phyloP scores from a whole-genome alignment of 2,113 vertebrate genomes.

The Pogonocichla stellata region DNA sequence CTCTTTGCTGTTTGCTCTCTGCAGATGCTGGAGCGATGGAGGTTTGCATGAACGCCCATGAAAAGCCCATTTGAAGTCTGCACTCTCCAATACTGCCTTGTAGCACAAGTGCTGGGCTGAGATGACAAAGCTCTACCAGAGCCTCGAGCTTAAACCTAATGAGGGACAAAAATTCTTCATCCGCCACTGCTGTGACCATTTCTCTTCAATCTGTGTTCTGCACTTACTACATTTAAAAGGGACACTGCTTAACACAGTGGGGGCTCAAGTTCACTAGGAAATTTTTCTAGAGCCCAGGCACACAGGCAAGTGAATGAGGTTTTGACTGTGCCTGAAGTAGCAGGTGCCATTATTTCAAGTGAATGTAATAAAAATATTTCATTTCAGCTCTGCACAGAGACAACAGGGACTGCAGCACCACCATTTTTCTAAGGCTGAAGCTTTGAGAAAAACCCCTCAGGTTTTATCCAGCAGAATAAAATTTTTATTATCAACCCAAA shows the following conservation, averaged over 20 bases:
- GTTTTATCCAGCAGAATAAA: not conserved
- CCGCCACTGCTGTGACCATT: conserved; percentile 39
- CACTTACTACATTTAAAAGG: conserved; percentile 36
- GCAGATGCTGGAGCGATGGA: not conserved
- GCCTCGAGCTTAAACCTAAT: conserved; percentile 47
- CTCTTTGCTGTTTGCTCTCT: not conserved
- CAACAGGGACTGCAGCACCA: not conserved
- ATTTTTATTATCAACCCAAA: not conserved
- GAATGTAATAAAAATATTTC: conserved; percentile 12
- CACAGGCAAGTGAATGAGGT: not conserved
- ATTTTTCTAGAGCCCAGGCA: not conserved
- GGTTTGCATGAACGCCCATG: not conserved
- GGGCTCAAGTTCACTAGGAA: not conserved
- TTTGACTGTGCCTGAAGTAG: not conserved
- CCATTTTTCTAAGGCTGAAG: not conserved
- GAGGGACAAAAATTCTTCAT: conserved; percentile 59
- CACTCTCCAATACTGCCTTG: not conserved
- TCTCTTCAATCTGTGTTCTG: conserved; percentile 32
- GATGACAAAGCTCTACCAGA: conserved; percentile 36
- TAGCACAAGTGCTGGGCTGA: conserved; percentile 14
- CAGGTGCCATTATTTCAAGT: not conserved
- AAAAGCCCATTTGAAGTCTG: not conserved
- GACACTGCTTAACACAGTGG: not conserved
- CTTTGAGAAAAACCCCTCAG: not conserved
- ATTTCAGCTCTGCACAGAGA: not conserved